Base-by-base conservation (phyloP, 2,888 invertebrate species). In the Erpobdella octoculata region DNA sequence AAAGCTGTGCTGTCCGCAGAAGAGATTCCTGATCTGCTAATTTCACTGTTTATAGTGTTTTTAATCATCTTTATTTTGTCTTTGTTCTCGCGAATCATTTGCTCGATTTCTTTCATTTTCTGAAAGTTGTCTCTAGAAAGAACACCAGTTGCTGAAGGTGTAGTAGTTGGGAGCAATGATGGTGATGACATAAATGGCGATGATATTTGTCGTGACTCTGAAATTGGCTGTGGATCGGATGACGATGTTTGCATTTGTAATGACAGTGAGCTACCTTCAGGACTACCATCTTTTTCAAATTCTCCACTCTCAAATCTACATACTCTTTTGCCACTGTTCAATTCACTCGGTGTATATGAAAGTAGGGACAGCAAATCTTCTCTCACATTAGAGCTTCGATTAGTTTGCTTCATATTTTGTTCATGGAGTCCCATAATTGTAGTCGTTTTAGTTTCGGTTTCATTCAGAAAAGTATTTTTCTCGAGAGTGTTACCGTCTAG, bases 71-170 rank as follows among this genome's bases (percentile, higher is more conserved):
- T 53, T n/a, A 69, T 69, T n/a, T 58, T 69, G 15, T 69, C 53
- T 33, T 69, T 69, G 33, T 69, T 69, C 35, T 69, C 69, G 25
- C 58, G 53, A 21, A 69, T 25, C 35, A 69, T 21, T 31, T 69
- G 38, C 9, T 46, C 18, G 28, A 69, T 69, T 36, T 48, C 69
- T 35, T 58, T 69, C 18, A 69, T 69, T 21, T 37, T 53, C 35
- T 53, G 35, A 31, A 58, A 69, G 37, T 69, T 69, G n/a, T 48
- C 58, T 2, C 28, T 35, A 0, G 69, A 69, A 25, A 58, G 28
- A 9, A 58, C 58, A 15, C 58, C 69, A n/a, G 33, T 35, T 21
- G 31, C 12, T 25, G n/a, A 35, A 28, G 62, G 28, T 1, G 28
- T 28, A 53, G 53, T 25, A 53, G 28, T 25, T 12, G 53, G 53